Evolutionary conservation across 2,113 vertebrate genomes (phyloP).

Genomic region (Illadopsis cleaveri): DNA sequence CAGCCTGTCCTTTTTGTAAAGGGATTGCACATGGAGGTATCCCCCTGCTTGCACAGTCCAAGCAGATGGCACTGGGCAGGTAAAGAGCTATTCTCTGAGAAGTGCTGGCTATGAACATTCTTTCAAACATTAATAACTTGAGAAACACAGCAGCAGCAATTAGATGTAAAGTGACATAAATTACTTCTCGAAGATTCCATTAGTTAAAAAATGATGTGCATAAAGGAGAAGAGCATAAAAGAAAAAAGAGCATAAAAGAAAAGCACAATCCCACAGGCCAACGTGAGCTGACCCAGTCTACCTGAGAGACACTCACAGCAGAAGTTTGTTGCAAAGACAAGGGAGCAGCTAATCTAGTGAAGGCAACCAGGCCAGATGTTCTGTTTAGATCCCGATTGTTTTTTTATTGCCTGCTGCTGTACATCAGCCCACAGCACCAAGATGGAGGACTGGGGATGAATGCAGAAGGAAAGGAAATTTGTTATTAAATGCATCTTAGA

Average conservation of each 20-base stretch:
- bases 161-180: constrained; percentile 42
- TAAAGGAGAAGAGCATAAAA: neutral
- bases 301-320: neutral
- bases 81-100: neutral
- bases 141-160: constrained; percentile 16
- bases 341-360: neutral
- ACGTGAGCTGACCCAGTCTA: neutral
- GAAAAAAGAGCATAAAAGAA: neutral
- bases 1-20: neutral
- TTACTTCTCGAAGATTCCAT: constrained; percentile 21
- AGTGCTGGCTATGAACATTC: neutral
- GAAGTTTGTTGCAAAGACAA: neutral
- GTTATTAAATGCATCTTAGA: neutral
- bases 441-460: neutral
- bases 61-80: constrained; percentile 25
- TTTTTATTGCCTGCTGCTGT: neutral
- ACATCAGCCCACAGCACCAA: neutral
- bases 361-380: neutral
- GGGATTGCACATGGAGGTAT: neutral
- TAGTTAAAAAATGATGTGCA: constrained; percentile 11
- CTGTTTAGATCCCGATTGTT: neutral
- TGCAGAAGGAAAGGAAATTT: neutral
- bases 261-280: neutral
- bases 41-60: neutral
- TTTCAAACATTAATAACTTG: constrained; percentile 44